Evolutionary conservation across 2,797 vertebrate genomes (phyloP), one percentile per base, ranked within the genome.

Genomic region (Parauchenoglanis punctatus): DNA sequence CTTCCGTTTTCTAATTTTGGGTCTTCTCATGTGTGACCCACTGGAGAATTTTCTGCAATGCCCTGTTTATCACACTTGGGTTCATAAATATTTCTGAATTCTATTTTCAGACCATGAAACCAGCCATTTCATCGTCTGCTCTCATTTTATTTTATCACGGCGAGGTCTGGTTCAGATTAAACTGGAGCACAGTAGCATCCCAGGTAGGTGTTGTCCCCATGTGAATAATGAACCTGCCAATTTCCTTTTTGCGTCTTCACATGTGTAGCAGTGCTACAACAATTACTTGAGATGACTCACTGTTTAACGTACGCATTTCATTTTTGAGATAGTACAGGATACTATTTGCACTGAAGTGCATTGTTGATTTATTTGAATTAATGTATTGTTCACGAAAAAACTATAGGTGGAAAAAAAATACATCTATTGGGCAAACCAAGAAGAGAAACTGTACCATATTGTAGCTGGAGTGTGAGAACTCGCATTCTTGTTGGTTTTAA

Each of bases 31-130:
- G 73, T 28, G 12, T 76, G 13, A 76, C 25, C 73, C 73, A 54
- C 49, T 76, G 25, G 49, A 76, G 73, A 54, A 28, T 58, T 78
- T 78, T 56, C 28, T 78, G 52, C 52, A 58, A 20, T 58, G 28
- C 28, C 28, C 17, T 35, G 54, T 78, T 35, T 78, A 58, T 35
- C 76, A 78, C 7, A 10, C 28, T 20, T 56, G 76, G 76, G 17
- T 56, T 78, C 20, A 78, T 56, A 56, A 78, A 78, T 20, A 78
- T 78, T 78, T 78, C 54, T 20, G 76, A 35, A 78, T 78, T 78
- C 52, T 58, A 35, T 35, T 78, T 58, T 31, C 76, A 56, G 52
- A 56, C 49, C 7, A 56, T 58, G 28, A 78, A 78, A 20, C 1
- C 18, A 78, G 54, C 52, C 76, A 58, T 78, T 78, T 78, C 58